Conservation (phyloP, 2,113 vertebrate genomes). For the Gobio gobio region DNA sequence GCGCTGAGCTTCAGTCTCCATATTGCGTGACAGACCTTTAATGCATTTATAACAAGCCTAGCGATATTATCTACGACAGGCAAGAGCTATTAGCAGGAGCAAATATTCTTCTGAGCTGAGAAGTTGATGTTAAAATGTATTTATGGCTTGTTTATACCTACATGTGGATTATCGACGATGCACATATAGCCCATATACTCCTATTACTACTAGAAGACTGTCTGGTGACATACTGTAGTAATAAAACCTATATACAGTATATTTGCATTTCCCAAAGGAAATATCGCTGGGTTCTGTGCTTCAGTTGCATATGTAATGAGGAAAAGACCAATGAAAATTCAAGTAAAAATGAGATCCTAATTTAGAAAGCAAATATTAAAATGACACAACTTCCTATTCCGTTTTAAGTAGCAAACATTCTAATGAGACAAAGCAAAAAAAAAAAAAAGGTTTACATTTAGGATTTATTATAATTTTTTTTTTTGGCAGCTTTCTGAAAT, state of each 20-base stretch:
- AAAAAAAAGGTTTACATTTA: background rate
- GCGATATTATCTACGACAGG: slow-evolving; percentile 37
- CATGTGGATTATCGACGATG: background rate
- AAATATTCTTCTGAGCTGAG: background rate
- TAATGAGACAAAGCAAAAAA: background rate
- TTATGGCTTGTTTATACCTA: background rate
- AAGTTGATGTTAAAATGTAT: slow-evolving; percentile 14
- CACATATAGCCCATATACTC: background rate
- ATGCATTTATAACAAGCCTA: slow-evolving; percentile 59
- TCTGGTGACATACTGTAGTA: background rate
- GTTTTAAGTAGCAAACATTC: background rate
- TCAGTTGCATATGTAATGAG: background rate
- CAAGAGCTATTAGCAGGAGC: slow-evolving; percentile 24
- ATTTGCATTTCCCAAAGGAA: too few species aligned
- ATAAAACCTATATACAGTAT: background rate
- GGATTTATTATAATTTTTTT: background rate
- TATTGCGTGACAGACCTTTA: slow-evolving; percentile 38
- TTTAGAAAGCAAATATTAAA: background rate
- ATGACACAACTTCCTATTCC: background rate
- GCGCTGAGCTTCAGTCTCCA: slow-evolving; percentile 36
- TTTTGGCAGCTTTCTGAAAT: background rate
- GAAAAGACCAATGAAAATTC: background rate
- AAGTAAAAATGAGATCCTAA: background rate
- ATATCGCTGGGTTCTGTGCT: background rate
- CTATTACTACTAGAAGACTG: background rate